Evolutionary conservation across 35 echinoderm and acorn worm species (phyloP).

Genomic region (Eucidaris tribuloides): DNA sequence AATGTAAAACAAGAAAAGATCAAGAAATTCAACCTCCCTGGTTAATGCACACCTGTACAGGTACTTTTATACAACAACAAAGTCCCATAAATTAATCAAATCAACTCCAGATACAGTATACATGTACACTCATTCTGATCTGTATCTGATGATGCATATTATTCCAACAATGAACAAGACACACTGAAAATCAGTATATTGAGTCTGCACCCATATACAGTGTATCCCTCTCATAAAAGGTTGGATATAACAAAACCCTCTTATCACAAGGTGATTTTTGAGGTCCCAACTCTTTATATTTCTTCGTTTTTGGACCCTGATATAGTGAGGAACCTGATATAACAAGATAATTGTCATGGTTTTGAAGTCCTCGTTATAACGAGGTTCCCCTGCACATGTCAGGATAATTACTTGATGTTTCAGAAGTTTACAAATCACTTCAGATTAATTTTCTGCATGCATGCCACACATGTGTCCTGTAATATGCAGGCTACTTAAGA

Average conservation of each 20-base stretch:
- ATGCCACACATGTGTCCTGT: constrained; percentile 80
- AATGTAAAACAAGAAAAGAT: background rate
- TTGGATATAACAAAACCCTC: background rate
- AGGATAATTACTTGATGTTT: too few relatives aligned
- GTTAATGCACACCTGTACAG: background rate
- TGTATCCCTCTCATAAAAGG: background rate
- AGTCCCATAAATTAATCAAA: background rate
- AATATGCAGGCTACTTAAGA: constrained; percentile 70
- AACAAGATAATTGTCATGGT: too few relatives aligned
- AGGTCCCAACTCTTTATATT: too few relatives aligned
- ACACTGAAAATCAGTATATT: background rate
- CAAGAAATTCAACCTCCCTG: background rate
- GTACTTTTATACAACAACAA: background rate
- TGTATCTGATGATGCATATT: background rate
- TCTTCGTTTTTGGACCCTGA: too few relatives aligned
- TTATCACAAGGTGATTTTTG: too few relatives aligned
- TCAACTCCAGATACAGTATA: background rate
- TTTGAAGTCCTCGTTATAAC: too few relatives aligned
- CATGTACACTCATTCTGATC: background rate
- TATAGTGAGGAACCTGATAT: too few relatives aligned
- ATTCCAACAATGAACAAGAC: background rate
- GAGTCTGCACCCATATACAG: background rate
- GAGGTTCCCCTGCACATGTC: too few relatives aligned
- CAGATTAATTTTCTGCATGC: constrained; percentile 2
- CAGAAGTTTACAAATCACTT: background rate